Base-by-base conservation (phyloP, 2,888 invertebrate genomes). In the Stenichneumon culpator region DNA sequence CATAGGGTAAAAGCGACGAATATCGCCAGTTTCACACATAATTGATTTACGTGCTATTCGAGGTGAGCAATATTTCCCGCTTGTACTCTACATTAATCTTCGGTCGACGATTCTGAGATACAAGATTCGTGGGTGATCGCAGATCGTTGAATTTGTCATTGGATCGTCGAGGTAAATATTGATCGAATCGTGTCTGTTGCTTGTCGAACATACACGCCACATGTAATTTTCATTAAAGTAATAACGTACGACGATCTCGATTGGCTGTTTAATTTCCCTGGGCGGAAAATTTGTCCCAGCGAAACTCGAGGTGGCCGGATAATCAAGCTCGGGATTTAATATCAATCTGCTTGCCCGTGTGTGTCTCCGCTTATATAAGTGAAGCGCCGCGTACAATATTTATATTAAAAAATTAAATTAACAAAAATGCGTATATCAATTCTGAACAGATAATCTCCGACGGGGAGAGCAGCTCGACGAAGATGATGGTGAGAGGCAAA, bases 401-500 rank as follows among this genome's bases (percentile, higher is more conserved):
- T 1, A 57, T 11, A 11, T 44, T 1, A 14, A 44, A 44, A 44
- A 16, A 9, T 39, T 39, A 9, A 39, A 39, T 7, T 16, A 44
- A 44, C 44, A 57, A 19, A 5, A 9, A 25, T 57, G 22, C 4
- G 1, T 1, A 14, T 3, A 25, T 57, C 11, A 25, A 25, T 25
- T 25, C 9, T 3, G 32, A 52, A 32, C 6, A 32, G 6, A 16
- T 14, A 32, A 32, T 16, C 28, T 32, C 32, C 60, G 60, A 32
- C 6, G 5, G 16, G 16, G 16, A 11, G 32, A 25, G 22, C n/a
- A 16, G 0, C 5, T 28, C 7, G 28, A 28, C 28, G 25, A 28
- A 16, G 14, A 60, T 60, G 22, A 60, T 32, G 16, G 77, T 65
- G 22, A 50, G 67, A 65, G 54, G 54, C 50, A 22, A 67, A 77